phyloP scores from a whole-genome alignment of 2,113 vertebrate genomes.

The Eudyptes chrysolophus region DNA sequence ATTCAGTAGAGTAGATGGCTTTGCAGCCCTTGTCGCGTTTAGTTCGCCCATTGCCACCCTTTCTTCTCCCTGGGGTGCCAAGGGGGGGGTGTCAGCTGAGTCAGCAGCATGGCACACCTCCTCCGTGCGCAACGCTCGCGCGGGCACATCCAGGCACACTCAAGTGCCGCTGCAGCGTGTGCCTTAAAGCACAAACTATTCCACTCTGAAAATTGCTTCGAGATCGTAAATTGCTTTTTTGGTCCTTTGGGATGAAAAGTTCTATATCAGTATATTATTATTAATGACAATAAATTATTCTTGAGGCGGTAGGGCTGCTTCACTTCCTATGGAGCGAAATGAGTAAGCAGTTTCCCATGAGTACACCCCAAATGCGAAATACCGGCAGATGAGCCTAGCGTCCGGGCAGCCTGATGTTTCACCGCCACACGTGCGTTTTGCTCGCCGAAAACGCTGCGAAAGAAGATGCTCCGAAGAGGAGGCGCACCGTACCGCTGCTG shows the following conservation, averaged over 20 bases:
- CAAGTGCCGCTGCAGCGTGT: background rate
- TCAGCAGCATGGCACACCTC: background rate
- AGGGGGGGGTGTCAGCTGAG: background rate
- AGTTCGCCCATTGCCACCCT: background rate
- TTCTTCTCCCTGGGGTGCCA: background rate
- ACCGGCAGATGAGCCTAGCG: background rate
- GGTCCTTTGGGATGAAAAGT: constrained; percentile 51
- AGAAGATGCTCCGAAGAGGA: background rate
- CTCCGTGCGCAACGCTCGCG: fast-evolving
- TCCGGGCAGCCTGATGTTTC: background rate
- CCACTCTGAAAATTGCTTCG: constrained; percentile 33
- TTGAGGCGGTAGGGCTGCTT: background rate
- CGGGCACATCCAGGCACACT: background rate
- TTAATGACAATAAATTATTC: constrained; percentile 57
- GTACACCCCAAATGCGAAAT: background rate
- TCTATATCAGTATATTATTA: constrained; percentile 38
- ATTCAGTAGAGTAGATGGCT: background rate
- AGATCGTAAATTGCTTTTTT: constrained; percentile 54
- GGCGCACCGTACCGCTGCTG: background rate
- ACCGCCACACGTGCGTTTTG: background rate
- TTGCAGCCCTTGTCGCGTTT: background rate
- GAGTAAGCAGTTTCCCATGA: background rate
- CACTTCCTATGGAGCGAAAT: background rate
- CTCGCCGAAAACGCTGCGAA: background rate
- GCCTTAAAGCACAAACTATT: constrained; percentile 36